Conservation (phyloP, 2,797 vertebrate species). For the Tympanoctomys barrerae region DNA sequence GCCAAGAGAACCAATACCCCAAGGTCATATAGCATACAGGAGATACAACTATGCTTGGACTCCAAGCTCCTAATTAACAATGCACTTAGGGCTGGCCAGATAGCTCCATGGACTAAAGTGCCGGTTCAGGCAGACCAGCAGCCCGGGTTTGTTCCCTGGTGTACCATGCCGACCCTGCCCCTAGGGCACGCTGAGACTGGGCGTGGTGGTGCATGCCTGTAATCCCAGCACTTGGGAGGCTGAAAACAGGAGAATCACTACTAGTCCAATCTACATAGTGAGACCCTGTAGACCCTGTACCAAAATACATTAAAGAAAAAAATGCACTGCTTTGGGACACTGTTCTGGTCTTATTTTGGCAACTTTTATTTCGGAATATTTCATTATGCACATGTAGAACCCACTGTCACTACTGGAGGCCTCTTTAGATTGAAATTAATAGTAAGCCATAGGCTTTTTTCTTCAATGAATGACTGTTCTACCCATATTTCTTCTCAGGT, state of each 20-base stretch:
- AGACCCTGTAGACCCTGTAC: too few species aligned
- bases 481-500: conserved; percentile 9
- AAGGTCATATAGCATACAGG: background rate
- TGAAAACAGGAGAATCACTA: too few species aligned
- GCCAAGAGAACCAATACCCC: background rate
- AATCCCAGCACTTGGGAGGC: too few species aligned
- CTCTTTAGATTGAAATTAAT: conserved; percentile 55
- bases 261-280: too few species aligned
- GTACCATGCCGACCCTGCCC: too few species aligned
- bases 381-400: conserved; percentile 32
- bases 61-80: background rate
- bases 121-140: too few species aligned
- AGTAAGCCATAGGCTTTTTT: background rate
- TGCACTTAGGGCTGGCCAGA: background rate
- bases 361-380: conserved; percentile 28
- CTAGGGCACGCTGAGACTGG: too few species aligned
- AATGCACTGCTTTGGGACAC: background rate
- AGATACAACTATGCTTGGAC: background rate
- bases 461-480: conserved; percentile 23
- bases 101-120: too few species aligned
- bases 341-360: conserved; percentile 1
- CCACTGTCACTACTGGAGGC: background rate
- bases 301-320: background rate
- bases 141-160: too few species aligned
- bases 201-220: too few species aligned